Percentiles rank a stretch among this genome's conserved stretches.
These are phyloP conservation scores for Saturnia japonica DNA, from an alignment of 2,888 invertebrate genomes.

Conservation along the genomic window DNA sequence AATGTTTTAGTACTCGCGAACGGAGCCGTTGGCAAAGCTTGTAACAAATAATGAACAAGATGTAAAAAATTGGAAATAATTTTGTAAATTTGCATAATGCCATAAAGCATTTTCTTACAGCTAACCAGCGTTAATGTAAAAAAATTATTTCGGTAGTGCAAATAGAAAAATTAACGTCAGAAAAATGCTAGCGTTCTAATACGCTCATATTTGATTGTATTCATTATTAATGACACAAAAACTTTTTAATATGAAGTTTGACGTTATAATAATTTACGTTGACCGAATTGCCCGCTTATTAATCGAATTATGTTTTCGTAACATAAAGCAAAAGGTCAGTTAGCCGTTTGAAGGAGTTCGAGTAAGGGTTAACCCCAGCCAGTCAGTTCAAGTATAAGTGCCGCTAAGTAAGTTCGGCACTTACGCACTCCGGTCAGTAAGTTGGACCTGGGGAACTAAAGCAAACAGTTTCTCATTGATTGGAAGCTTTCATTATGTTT, in stretches of 20 bases:
- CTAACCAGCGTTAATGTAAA: too few species aligned
- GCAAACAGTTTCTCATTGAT: conserved; percentile 54
- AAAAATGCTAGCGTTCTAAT: too few species aligned
- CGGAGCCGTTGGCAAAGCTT: too few species aligned
- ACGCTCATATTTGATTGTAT: too few species aligned
- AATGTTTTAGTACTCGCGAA: too few species aligned
- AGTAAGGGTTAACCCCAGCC: conserved; percentile 20
- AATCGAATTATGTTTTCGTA: conserved; percentile 19
- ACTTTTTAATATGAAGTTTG: background rate
- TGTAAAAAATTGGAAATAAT: too few species aligned
- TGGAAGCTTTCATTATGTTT: conserved; percentile 47
- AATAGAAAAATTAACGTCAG: too few species aligned
- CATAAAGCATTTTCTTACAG: too few species aligned
- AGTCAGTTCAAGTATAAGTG: conserved; percentile 31
- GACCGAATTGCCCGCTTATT: conserved; percentile 5
- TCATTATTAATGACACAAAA: too few species aligned
- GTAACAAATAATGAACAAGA: too few species aligned
- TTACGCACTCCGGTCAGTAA: conserved; percentile 33
- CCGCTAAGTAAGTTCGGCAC: conserved; percentile 38
- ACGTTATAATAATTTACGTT: background rate
- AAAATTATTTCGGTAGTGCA: too few species aligned
- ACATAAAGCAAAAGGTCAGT: conserved; percentile 20
- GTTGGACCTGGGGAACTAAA: conserved; percentile 34
- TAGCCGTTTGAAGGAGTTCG: conserved; percentile 18
- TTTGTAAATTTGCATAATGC: too few species aligned